Evolutionary conservation across 2,797 vertebrate species (phyloP).

Genomic region (Rhinatrema bivittatum): DNA sequence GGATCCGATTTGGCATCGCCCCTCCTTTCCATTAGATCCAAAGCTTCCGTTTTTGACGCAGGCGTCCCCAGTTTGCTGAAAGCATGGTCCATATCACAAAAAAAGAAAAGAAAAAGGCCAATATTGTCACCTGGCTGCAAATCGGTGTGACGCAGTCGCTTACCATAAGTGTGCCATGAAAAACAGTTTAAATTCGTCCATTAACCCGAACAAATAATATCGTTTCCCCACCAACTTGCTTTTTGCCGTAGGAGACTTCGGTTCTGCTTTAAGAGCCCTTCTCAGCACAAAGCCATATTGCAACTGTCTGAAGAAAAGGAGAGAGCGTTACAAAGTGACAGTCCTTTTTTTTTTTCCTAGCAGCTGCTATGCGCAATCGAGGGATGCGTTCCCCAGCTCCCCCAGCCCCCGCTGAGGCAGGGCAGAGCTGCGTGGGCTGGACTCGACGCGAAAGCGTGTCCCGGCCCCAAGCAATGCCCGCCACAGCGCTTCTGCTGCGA

Average conservation of each 20-base stretch:
- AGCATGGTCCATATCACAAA: conserved; percentile 53
- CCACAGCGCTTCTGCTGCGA: too few species aligned
- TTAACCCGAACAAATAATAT: background rate
- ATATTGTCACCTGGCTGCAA: too few species aligned
- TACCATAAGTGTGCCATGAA: too few species aligned
- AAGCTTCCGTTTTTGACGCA: conserved; percentile 38
- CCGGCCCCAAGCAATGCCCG: too few species aligned
- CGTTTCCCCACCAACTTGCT: background rate
- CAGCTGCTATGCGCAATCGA: background rate
- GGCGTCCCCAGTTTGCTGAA: conserved; percentile 38
- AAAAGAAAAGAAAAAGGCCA: conserved; percentile 35
- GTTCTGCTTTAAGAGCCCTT: background rate
- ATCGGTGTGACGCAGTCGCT: conserved; percentile 61
- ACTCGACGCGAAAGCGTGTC: too few species aligned
- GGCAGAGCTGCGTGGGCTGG: too few species aligned
- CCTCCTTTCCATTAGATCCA: conserved; percentile 60
- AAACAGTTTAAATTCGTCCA: conserved; percentile 8
- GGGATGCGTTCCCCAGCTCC: background rate
- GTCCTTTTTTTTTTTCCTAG: too few species aligned
- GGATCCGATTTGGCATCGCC: conserved; percentile 38
- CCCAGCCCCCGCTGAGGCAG: background rate
- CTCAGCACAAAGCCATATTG: conserved; percentile 1
- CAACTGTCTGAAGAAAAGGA: background rate
- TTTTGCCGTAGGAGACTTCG: background rate
- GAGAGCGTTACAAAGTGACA: background rate